Evolutionary conservation across 2,113 vertebrate genomes (phyloP).

Genomic region (Aegithalos caudatus): DNA sequence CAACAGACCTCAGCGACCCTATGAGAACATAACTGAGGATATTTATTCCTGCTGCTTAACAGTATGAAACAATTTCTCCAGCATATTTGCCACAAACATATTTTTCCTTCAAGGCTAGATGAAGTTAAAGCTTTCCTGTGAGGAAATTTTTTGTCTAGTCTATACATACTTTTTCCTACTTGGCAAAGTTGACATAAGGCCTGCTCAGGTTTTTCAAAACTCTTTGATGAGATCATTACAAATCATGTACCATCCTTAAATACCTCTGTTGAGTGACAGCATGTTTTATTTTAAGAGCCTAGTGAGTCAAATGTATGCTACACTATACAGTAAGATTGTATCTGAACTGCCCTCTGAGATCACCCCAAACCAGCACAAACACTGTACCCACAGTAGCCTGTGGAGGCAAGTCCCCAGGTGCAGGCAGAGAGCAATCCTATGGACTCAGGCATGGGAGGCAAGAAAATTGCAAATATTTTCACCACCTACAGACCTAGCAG

Average conservation of each 20-base stretch:
- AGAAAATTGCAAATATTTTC: background rate
- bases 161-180: background rate
- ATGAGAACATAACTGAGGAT: background rate
- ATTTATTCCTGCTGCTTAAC: background rate
- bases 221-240: background rate
- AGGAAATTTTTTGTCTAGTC: background rate
- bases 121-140: background rate
- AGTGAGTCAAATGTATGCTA: background rate
- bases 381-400: background rate
- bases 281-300: background rate
- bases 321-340: rapidly evolving
- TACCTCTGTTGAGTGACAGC: background rate
- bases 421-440: background rate
- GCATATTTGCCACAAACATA: background rate
- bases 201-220: background rate
- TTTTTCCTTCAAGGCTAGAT: background rate
- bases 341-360: background rate
- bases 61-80: background rate
- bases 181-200: background rate
- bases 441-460: background rate
- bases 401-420: background rate
- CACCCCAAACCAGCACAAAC: background rate
- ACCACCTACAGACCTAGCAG: background rate
- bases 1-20: background rate
- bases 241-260: background rate